These are phyloP conservation scores for Tipula helvola DNA, from an alignment of 2,888 invertebrate species.

Conservation along the genomic window DNA sequence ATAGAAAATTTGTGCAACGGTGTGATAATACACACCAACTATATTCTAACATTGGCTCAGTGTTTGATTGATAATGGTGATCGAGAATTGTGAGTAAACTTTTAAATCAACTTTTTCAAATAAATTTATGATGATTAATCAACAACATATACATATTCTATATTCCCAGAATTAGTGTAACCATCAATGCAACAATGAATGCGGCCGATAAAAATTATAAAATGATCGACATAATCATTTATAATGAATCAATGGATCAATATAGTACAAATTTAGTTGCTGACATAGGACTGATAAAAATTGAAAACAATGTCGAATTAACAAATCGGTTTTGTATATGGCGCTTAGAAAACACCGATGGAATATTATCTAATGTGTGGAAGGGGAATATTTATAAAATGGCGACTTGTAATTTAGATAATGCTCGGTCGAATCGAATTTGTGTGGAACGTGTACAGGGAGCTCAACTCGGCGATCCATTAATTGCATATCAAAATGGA, in stretches of 20 bases:
- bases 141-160: not conserved
- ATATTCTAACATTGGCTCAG: not conserved
- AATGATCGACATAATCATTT: not conserved
- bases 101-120: no score
- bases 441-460: not conserved
- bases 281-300: not conserved
- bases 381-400: not conserved
- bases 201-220: not conserved
- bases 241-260: not conserved
- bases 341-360: not conserved
- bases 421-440: not conserved
- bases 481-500: not conserved
- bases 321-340: not conserved
- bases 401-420: not conserved
- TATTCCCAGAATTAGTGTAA: not conserved
- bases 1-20: not conserved
- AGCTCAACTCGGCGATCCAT: not conserved
- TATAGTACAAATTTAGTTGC: no score
- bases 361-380: not conserved
- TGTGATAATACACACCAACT: not conserved
- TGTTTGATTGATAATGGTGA: not conserved
- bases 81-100: not conserved
- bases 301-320: not conserved
- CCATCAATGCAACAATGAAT: not conserved
- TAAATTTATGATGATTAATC: not conserved